Evolutionary conservation across 2,888 invertebrate genomes (phyloP).

Genomic region (Dromius quadrimaculatus): DNA sequence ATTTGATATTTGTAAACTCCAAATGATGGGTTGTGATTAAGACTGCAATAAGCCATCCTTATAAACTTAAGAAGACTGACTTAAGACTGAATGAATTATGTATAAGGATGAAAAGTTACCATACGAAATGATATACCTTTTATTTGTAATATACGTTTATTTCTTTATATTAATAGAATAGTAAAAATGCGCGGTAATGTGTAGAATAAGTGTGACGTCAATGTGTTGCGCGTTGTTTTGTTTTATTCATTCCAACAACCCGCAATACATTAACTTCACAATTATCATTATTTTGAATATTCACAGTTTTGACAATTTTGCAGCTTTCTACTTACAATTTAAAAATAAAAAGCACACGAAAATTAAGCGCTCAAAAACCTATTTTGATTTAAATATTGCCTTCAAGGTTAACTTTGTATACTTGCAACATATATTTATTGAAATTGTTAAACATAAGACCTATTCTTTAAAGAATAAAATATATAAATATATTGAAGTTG

Average conservation of each 20-base stretch:
- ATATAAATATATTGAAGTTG: slow-evolving; percentile 29
- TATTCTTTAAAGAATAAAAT: slow-evolving; percentile 36
- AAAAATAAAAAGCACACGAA: neutral
- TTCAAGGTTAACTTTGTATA: slow-evolving; percentile 23
- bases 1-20: neutral
- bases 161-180: neutral
- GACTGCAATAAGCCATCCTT: slow-evolving; percentile 27
- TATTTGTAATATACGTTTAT: slow-evolving; percentile 6
- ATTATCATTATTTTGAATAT: too few relatives aligned
- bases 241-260: too few relatives aligned
- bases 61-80: slow-evolving; percentile 22
- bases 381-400: slow-evolving; percentile 3
- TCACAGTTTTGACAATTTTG: neutral
- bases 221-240: too few relatives aligned
- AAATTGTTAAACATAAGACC: slow-evolving; percentile 26
- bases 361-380: neutral
- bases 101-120: slow-evolving; percentile 41
- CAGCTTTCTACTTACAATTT: neutral
- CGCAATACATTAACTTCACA: too few relatives aligned
- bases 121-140: slow-evolving; percentile 26
- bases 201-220: too few relatives aligned
- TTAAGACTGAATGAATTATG: slow-evolving; percentile 36
- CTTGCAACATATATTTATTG: slow-evolving; percentile 29
- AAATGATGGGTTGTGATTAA: slow-evolving; percentile 15
- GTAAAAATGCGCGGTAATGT: neutral